Evolutionary conservation across 2,113 vertebrate species (phyloP), one percentile per base, ranked within the genome.

Genomic region (Neopipo cinnamomea): DNA sequence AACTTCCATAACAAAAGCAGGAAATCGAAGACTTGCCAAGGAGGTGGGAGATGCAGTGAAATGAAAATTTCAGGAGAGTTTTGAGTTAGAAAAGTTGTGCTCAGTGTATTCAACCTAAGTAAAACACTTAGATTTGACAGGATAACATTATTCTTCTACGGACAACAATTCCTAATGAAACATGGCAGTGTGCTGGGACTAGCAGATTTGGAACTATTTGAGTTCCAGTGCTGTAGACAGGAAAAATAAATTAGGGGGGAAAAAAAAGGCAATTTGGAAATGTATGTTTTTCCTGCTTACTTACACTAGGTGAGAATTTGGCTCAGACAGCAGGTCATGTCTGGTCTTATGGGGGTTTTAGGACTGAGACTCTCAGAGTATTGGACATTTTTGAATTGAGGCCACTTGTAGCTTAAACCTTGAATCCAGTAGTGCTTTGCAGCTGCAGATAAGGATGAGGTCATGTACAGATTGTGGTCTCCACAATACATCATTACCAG

Each of bases 381-480:
- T 4, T 81, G 93, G 95, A 93, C 56, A 9, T 85, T 63, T 17
- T 94, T 96, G 83, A 95, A 92, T 62, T 78, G 89, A 86, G 86
- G 73, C 90, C 91, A 84, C 92, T 94, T 86, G 53, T 35, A 94
- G 83, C 61, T 66, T 79, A 19, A 86, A 77, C 41, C 52, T 68
- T 56, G 65, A 92, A 82, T 91, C 59, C 88, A 76, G 91, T 92
- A 92, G 96, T 91, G 58, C 80, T 89, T 78, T 95, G 80, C 96
- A 96, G 95, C 93, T 96, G 96, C 95, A 92, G 92, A 95, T 96
- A 97, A 95, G 70, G 33, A 84, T 97, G 96, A 97, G 83, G 92
- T 96, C 96, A 96, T 96, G 33, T 7, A 1, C 86, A 89, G 88
- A 85, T 71, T 91, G 76, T 91, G 92, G 88, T 82, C 83, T 89